Conservation (phyloP, 2,113 vertebrate genomes). For the Chloebia gouldiae region DNA sequence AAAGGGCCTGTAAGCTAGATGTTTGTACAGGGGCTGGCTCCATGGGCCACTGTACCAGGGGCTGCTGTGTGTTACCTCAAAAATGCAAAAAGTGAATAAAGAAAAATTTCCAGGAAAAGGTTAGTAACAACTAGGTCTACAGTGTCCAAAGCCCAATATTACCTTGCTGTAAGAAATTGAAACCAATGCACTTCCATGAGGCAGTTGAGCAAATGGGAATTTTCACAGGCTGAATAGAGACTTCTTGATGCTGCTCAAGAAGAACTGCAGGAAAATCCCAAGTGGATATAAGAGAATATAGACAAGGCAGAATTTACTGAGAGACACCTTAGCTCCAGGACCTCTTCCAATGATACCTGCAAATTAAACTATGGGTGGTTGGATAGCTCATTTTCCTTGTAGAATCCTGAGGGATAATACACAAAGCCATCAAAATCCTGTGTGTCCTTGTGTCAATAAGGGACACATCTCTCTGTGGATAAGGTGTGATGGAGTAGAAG, state of each 20-base stretch:
- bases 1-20: neutral
- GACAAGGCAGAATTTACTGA: neutral
- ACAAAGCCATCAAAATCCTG: neutral
- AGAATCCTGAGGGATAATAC: neutral
- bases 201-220: neutral
- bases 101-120: neutral
- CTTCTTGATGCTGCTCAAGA: neutral
- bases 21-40: neutral
- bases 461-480: neutral
- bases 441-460: neutral
- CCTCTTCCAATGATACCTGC: neutral
- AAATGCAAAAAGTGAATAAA: neutral
- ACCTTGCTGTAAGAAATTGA: neutral
- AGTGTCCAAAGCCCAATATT: neutral
- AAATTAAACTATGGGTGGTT: neutral
- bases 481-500: fast-evolving
- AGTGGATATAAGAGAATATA: neutral
- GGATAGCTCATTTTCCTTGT: neutral
- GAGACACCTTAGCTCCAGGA: neutral
- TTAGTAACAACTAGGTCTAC: neutral
- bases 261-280: neutral
- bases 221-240: neutral
- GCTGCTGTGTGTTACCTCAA: neutral
- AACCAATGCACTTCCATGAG: neutral
- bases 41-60: neutral